A percentile compares a stretch with the other conserved stretches of the same genome.
Evolutionary conservation across 2,797 vertebrate species (phyloP).

Genomic region (Tinamus major): DNA sequence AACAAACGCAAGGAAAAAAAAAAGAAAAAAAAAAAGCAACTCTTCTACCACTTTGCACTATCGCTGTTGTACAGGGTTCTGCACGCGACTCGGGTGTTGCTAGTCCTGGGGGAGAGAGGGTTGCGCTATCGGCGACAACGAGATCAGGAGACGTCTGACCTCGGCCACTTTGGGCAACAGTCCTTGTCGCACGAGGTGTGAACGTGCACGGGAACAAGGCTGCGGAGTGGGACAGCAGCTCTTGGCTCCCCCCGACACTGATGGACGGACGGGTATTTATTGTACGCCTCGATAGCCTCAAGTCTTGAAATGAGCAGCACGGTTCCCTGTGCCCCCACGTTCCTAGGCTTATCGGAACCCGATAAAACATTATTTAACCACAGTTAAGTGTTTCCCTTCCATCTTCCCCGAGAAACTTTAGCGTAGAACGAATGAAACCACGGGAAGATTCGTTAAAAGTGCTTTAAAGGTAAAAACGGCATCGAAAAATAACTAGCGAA

Average conservation of each 20-base stretch:
- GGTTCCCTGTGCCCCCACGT: neutral
- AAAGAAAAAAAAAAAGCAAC: neutral
- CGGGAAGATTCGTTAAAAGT: neutral
- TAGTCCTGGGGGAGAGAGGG: neutral
- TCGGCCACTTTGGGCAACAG: neutral
- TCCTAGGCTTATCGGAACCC: neutral
- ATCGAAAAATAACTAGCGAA: neutral
- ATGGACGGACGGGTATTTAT: conserved; percentile 16
- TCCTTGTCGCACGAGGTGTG: neutral
- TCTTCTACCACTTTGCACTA: conserved; percentile 74
- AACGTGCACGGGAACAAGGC: neutral
- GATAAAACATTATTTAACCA: neutral
- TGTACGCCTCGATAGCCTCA: neutral
- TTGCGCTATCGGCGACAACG: neutral
- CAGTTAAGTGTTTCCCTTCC: neutral
- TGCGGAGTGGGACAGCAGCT: neutral
- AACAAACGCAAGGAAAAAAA: neutral
- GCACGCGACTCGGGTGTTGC: neutral
- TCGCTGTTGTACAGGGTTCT: conserved; percentile 49
- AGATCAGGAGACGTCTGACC: neutral
- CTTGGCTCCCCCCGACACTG: neutral
- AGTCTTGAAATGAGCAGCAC: neutral
- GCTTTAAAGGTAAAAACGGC: neutral
- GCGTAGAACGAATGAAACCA: neutral
- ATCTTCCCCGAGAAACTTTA: neutral